Base-by-base conservation (phyloP, 2,797 vertebrate genomes). In the Tamandua tetradactyla region DNA sequence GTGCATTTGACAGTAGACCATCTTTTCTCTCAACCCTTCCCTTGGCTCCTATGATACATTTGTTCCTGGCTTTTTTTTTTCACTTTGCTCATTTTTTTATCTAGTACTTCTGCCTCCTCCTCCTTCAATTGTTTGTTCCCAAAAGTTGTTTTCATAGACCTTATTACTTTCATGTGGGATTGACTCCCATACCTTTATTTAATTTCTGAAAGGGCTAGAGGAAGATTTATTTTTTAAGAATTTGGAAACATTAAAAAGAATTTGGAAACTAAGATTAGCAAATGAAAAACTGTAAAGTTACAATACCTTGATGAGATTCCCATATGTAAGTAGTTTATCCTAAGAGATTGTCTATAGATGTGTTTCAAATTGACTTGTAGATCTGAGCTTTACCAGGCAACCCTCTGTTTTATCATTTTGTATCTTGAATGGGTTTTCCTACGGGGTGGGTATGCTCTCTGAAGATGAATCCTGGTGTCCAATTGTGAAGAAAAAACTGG, bases 91-190 rank as follows among this genome's bases (percentile, higher is more conserved):
- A 57, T 81, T 62, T 15, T 15, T 8, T 47, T 71, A 40, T 71
- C 79, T 76, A 82, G 6, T 79, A 52, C 61, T 11, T 90, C 79
- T 85, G 52, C 57, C 12, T 68, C 10, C 7, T 86, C 14, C 32
- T 30, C 62, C 32, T 85, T 62, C 76, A 79, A 74, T 64, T 66
- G 57, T 82, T 91, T 68, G 35, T 92, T 91, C 83, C 66, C 35
- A 52, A 44, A 79, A 49, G 15, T 62, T n/a, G n/a, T 75, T 90
- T 74, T 90, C 17, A 79, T 64, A 59, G 35, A 59, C 44, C 35
- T 83, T 79, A 49, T 57, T 78, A 7, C 44, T n/a, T 52, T 49
- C 20, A n/a, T 27, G 76, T 87, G 35, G 55, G 55, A 72, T 62
- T 71, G 68, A 92, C 62, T 81, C 20, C 55, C 37, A 35, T 62